Percentiles rank a stretch among this genome's conserved stretches.
Evolutionary conservation across 2,797 vertebrate species (phyloP).

Genomic region (Capromys pilorides): DNA sequence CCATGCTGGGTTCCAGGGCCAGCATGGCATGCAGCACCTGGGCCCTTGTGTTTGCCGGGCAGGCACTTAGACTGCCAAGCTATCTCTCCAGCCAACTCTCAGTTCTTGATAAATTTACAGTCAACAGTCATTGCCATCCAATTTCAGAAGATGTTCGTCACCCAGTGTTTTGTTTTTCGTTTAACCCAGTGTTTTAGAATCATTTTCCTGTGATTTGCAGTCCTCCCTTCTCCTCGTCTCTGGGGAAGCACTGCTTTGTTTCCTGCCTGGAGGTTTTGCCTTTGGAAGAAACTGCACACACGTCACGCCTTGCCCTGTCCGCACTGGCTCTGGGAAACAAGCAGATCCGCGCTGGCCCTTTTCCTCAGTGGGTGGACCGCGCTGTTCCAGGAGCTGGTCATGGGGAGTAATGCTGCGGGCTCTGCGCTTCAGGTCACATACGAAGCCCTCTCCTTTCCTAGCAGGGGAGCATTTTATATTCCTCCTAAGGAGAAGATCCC

Average conservation of each 20-base stretch:
- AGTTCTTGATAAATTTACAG: not conserved
- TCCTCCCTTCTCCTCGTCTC: not conserved
- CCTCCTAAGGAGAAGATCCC: not conserved
- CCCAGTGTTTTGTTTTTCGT: not conserved
- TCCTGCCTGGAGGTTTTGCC: not conserved
- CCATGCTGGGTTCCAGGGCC: no score
- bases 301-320: not conserved
- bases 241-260: not conserved
- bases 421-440: not conserved
- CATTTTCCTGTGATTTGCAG: not conserved
- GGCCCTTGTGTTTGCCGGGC: no score
- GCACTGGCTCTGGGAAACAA: not conserved
- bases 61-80: no score
- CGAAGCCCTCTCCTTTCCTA: not conserved
- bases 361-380: not conserved
- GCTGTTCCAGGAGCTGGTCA: not conserved
- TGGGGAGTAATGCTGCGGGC: not conserved
- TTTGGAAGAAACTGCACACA: not conserved
- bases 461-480: not conserved
- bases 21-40: no score
- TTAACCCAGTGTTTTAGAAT: not conserved
- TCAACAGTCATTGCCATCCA: not conserved
- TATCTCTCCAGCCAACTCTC: no score
- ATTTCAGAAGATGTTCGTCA: not conserved
- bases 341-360: accelerated